Conservation (phyloP, 2,888 invertebrate species). For the Spicauda simplicius region DNA sequence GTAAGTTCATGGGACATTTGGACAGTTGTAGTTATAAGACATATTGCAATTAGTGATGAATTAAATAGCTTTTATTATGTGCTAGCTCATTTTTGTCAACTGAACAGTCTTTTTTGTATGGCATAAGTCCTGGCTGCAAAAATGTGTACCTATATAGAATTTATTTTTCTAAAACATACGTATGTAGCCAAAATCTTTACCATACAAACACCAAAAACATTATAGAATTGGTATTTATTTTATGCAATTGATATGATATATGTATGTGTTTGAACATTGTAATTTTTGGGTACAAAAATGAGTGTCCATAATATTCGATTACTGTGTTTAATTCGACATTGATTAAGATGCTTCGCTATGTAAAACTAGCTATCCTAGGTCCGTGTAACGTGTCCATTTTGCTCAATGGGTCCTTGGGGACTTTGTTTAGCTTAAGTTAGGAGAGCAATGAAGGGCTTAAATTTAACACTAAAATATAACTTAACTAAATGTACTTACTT, state of each 20-base stretch:
- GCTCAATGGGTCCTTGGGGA: slow-evolving; percentile 78
- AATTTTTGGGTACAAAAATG: neutral
- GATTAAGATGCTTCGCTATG: slow-evolving; percentile 22
- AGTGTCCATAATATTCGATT: neutral
- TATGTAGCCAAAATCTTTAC: too few relatives aligned
- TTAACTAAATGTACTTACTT: slow-evolving; percentile 62
- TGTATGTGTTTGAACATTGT: too few relatives aligned
- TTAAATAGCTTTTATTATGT: slow-evolving; percentile 7
- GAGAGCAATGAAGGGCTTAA: slow-evolving; percentile 74
- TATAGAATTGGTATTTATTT: neutral
- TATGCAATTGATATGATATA: neutral
- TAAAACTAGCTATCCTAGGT: slow-evolving; percentile 59
- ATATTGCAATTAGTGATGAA: slow-evolving; percentile 27
- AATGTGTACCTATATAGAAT: too few relatives aligned
- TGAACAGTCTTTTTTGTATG: neutral
- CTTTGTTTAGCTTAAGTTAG: slow-evolving; percentile 73
- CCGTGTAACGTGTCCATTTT: slow-evolving; percentile 77
- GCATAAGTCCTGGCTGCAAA: neutral
- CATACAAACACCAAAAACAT: too few relatives aligned
- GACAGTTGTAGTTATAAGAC: slow-evolving; percentile 35
- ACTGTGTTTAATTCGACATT: slow-evolving; percentile 18
- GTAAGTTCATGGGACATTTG: slow-evolving; percentile 34
- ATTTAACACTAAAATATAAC: slow-evolving; percentile 54
- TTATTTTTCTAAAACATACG: too few relatives aligned
- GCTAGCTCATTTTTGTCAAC: neutral